These are phyloP conservation scores for Chaetodon trifasciatus DNA, from an alignment of 2,797 vertebrate species.

Conservation along the genomic window DNA sequence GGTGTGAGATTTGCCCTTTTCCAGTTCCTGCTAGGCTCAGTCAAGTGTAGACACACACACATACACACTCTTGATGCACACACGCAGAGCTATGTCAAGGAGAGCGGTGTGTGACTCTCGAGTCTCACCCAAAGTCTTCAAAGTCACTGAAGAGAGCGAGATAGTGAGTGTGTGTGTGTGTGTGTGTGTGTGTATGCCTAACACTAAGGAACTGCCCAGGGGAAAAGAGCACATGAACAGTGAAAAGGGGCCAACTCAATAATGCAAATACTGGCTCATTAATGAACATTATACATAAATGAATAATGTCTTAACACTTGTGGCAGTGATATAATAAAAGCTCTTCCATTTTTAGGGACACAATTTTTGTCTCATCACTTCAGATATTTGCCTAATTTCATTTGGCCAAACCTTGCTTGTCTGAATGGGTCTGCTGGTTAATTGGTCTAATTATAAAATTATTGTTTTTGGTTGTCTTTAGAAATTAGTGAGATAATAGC, in stretches of 20 bases:
- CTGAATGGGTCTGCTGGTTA: conserved; percentile 20
- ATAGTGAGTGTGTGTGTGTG: conserved; percentile 19
- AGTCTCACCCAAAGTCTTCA: conserved; percentile 61
- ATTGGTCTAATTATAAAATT: conserved; percentile 24
- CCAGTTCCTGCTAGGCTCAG: conserved; percentile 60
- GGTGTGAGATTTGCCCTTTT: conserved; percentile 43
- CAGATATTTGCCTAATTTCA: conserved; percentile 50
- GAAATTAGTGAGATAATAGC: conserved; percentile 13
- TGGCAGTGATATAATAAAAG: conserved; percentile 63
- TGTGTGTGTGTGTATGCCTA: conserved; percentile 31
- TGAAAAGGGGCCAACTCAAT: conserved; percentile 72
- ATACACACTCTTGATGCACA: conserved; percentile 30
- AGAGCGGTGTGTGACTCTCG: conserved; percentile 55
- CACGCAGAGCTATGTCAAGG: conserved; percentile 56
- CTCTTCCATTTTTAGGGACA: conserved; percentile 55
- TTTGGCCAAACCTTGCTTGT: conserved; percentile 15
- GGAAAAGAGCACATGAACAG: conserved; percentile 64
- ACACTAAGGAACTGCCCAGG: conserved; percentile 72
- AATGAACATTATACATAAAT: conserved; percentile 74
- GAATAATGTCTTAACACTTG: conserved; percentile 66
- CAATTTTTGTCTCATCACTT: conserved; percentile 43
- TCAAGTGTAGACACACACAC: conserved; percentile 55
- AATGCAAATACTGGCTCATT: conserved; percentile 79
- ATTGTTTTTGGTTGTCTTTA: conserved; percentile 20
- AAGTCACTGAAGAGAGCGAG: conserved; percentile 50